A percentile compares a stretch with the other conserved stretches of the same genome.
Evolutionary conservation across 2,113 vertebrate species (phyloP).

Genomic region (Acanthochromis polyacanthus): DNA sequence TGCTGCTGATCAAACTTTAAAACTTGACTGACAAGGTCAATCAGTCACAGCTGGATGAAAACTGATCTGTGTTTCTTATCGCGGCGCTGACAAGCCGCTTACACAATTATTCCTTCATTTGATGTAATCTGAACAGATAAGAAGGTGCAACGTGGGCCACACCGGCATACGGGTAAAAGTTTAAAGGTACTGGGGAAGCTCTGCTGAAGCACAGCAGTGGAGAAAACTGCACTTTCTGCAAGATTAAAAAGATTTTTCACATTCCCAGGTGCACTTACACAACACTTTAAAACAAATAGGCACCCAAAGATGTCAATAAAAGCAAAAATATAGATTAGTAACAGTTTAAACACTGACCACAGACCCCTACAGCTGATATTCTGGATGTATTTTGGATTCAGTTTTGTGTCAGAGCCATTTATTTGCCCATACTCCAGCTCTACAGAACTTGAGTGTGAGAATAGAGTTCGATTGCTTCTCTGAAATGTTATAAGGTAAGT

Average conservation of each 20-base stretch:
- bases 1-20: slow-evolving; percentile 17
- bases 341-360: no score
- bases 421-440: neutral
- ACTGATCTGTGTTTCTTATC: slow-evolving; percentile 35
- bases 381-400: neutral
- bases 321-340: no score
- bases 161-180: slow-evolving; percentile 15
- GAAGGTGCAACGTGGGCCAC: neutral
- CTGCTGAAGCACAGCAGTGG: neutral
- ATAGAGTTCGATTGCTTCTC: neutral
- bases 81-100: slow-evolving; percentile 20
- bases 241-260: neutral
- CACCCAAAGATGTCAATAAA: neutral
- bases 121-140: slow-evolving; percentile 52
- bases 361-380: neutral
- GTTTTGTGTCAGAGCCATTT: slow-evolving; percentile 5
- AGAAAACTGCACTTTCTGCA: neutral
- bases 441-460: neutral
- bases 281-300: neutral
- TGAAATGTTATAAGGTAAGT: neutral
- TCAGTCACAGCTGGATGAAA: neutral
- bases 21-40: neutral
- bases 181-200: slow-evolving; percentile 26
- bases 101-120: slow-evolving; percentile 28
- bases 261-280: neutral